These are phyloP conservation scores for Parus major DNA, from an alignment of 2,113 vertebrate genomes.

Conservation along the genomic window DNA sequence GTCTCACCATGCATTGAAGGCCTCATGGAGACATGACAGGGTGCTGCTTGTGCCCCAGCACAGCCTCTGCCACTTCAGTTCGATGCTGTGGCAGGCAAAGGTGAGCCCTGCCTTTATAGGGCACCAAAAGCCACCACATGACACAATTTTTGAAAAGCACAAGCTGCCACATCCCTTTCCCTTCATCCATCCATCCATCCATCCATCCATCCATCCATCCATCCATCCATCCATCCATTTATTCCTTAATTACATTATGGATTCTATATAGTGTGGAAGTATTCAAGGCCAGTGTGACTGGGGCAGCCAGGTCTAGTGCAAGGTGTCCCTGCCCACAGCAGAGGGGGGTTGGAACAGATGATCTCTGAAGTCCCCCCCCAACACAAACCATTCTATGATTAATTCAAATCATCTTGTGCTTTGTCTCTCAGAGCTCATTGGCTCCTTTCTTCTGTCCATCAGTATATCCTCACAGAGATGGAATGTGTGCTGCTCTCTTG, in stretches of 20 bases:
- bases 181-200: not conserved
- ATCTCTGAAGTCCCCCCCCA: not conserved
- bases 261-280: not conserved
- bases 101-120: not conserved
- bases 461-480: not conserved
- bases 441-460: not conserved
- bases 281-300: not conserved
- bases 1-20: not conserved
- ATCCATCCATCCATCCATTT: not conserved
- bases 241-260: not conserved
- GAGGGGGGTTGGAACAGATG: not conserved
- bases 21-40: accelerated
- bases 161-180: not conserved
- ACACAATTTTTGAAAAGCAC: not conserved
- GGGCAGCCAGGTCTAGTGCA: not conserved
- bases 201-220: not conserved
- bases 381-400: not conserved
- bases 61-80: not conserved
- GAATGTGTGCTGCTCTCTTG: not conserved
- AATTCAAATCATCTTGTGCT: not conserved
- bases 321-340: not conserved
- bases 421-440: not conserved
- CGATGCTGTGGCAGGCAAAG: not conserved
- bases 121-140: not conserved
- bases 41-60: not conserved